Conservation (phyloP, 2,888 invertebrate species). For the Dione vanillae region DNA sequence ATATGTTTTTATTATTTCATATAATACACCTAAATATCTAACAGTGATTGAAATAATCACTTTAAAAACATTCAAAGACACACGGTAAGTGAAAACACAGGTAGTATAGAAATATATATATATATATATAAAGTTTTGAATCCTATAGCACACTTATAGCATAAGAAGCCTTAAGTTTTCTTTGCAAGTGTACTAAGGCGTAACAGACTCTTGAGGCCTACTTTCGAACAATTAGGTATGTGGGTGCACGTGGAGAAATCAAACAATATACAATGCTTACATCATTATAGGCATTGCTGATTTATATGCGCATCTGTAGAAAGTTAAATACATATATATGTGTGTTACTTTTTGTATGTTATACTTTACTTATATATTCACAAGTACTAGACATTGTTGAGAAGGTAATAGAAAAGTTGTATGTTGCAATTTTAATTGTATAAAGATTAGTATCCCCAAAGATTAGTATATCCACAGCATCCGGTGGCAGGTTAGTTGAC, state of each 20-base stretch:
- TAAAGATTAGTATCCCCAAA: too few relatives aligned
- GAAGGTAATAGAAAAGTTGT: neutral
- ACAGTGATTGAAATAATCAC: too few relatives aligned
- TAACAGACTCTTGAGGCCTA: constrained; percentile 51
- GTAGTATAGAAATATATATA: too few relatives aligned
- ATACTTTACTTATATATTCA: neutral
- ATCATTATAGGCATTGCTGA: constrained; percentile 41
- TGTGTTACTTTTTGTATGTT: constrained; percentile 10
- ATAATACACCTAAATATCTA: too few relatives aligned
- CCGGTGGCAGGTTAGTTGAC: constrained; percentile 9
- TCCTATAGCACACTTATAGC: neutral
- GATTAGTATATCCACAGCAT: constrained; percentile 3
- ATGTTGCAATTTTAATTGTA: neutral
- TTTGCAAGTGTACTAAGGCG: constrained; percentile 24
- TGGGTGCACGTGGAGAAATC: constrained; percentile 56
- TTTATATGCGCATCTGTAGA: constrained; percentile 40
- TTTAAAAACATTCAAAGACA: too few relatives aligned
- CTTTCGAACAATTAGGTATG: constrained; percentile 66
- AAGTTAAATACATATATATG: constrained; percentile 25
- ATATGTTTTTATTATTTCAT: too few relatives aligned
- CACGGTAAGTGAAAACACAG: too few relatives aligned
- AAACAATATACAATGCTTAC: constrained; percentile 47
- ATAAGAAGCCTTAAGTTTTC: constrained; percentile 24
- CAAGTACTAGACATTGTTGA: neutral
- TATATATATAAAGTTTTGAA: too few relatives aligned